Base-by-base conservation (phyloP, 1,140 invertebrate species). In the Conopomorpha cramerella region DNA sequence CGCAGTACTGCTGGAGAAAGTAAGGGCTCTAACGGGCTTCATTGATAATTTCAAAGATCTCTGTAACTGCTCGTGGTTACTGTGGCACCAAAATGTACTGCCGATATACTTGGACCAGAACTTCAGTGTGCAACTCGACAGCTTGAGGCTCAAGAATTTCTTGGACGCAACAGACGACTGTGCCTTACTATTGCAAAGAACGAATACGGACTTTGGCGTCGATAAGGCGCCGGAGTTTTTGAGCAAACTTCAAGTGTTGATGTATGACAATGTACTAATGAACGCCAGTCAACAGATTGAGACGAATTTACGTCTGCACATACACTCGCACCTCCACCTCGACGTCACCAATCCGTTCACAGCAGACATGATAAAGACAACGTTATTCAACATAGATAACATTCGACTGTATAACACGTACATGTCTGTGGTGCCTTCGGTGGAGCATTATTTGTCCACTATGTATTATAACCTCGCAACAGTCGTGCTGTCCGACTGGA, bases 401-500 rank as follows among this genome's bases (percentile, higher is more conserved):
- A 54, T 83, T 18, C 57, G 59, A 38, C 64, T 81, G 33, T 51
- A 67, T 16, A 46, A 55, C 32, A 43, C 66, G n/a, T 77, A 78
- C 42, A 59, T 77, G 44, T 67, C 63, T 16, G 46, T 77, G 13
- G 56, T 63, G 12, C 67, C 61, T 73, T 80, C 87, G 55, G 84
- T 96, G 2, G 96, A 98, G 68, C 86, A 93, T 59, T 97, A 98
- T 70, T 81, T 99, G 27, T 93, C 95, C 46, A 87, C 87, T 46
- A 97, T 92, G 44, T 99, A 98, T 74, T 99, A 99, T 73, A 98
- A 99, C 76, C 80, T 99, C 49, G 98, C 96, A 0, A 96, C 96
- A 1, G 94, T 99, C 17, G 95, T 96, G 11, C 77, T 98, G 11
- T 95, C 98, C 53, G 95, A 99, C 74, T 99, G 96, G 94, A 92